Percentiles rank a stretch among this genome's conserved stretches.
Conservation (phyloP, 2,797 vertebrate genomes). For the Halcyon leucocephala region DNA sequence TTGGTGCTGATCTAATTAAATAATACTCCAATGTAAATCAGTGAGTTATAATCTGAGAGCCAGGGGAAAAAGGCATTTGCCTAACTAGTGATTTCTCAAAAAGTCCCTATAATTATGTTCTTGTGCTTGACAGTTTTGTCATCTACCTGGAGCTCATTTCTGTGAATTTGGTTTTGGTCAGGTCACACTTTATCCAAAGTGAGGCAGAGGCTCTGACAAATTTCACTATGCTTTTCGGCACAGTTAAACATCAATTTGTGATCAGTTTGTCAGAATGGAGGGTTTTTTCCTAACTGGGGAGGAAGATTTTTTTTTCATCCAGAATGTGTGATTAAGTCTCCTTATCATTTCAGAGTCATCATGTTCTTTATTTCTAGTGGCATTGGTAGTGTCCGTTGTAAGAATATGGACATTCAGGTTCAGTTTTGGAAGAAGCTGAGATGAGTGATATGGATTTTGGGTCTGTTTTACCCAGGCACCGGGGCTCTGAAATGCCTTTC, state of each 20-base stretch:
- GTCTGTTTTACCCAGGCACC: not conserved
- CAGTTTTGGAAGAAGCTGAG: not conserved
- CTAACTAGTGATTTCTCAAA: constrained; percentile 55
- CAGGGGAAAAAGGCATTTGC: not conserved
- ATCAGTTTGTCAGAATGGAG: not conserved
- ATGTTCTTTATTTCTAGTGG: not conserved
- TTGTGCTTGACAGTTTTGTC: constrained; percentile 5
- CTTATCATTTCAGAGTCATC: not conserved
- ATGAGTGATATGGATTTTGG: not conserved
- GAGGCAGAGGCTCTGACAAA: not conserved
- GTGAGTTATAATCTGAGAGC: constrained; percentile 51
- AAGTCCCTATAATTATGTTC: not conserved
- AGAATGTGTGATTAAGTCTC: not conserved
- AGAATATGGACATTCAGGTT: not conserved
- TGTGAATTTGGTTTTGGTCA: not conserved
- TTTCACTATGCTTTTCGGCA: not conserved
- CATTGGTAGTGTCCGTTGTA: not conserved
- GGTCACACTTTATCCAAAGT: not conserved
- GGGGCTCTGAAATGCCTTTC: not conserved
- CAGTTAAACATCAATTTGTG: not conserved
- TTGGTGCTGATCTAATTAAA: constrained; percentile 64
- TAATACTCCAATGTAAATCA: constrained; percentile 65
- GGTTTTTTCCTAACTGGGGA: not conserved
- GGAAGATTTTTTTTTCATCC: not conserved
- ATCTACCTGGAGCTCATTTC: not conserved